Evolutionary conservation across 2,113 vertebrate species (phyloP), one percentile per base, ranked within the genome.

Genomic region (Dicerorhinus sumatrensis): DNA sequence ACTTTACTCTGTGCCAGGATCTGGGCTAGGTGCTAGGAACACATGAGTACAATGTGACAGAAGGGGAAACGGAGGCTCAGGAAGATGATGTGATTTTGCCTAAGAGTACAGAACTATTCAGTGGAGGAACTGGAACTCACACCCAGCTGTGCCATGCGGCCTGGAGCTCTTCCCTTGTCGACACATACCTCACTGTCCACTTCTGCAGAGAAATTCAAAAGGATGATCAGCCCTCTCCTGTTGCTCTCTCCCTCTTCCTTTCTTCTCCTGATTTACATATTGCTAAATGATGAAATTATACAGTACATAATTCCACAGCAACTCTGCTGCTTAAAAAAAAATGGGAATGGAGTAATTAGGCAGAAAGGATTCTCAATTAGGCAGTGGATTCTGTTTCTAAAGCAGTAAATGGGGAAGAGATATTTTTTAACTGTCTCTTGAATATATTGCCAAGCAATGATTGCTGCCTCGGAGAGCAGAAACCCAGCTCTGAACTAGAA

Each of bases 271-370:
- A 98, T 98, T 98, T 97, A 94, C 96, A 97, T 98, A 98, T 95
- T 85, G 80, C 97, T 96, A 98, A 98, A 98, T 98, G 98, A 97
- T 98, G 91, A 98, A 96, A 98, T 98, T 97, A 98, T 97, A 97
- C 94, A 94, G 93, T 86, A 97, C 91, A 97, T 97, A 98, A 98
- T 98, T 98, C 97, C 96, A 88, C 97, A 86, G 94, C 67, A 96
- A 97, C 96, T 98, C 96, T 88, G 77, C 94, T 85, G 84, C 97
- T 97, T 63, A 97, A 96, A 97, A 96, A 96, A 97, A 93, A 36
- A 62, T 42, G 88, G 97, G 97, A 97, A 94, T 98, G 76, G 94
- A 95, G 97, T 97, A 97, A 98, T 98, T 97, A 97, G 97, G 93
- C 94, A 97, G 96, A 98, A 98, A 97, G 94, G 93, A 97, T 95